These are phyloP conservation scores for Ailuropoda melanoleuca DNA, from an alignment of 2,113 vertebrate genomes.

Conservation along the genomic window DNA sequence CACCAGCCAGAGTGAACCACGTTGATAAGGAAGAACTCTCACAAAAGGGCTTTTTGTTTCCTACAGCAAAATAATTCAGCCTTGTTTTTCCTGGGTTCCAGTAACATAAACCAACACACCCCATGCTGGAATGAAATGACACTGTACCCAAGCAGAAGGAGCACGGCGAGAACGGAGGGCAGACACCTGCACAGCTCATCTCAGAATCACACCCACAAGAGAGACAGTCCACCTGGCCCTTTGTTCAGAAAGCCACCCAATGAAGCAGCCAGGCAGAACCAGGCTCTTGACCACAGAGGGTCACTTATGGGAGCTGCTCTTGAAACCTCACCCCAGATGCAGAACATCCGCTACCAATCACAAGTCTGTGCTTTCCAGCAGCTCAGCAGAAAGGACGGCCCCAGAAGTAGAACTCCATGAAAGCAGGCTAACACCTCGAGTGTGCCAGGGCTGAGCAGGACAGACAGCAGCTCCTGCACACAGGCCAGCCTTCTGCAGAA, in stretches of 20 bases:
- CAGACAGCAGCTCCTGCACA: not conserved
- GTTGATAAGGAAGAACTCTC: not conserved
- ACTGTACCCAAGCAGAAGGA: not conserved
- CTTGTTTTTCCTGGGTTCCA: conserved; percentile 9
- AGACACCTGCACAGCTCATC: not conserved
- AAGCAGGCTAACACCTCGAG: not conserved
- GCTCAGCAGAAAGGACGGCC: not conserved
- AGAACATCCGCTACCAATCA: not conserved
- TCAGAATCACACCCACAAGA: not conserved
- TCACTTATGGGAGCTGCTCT: not conserved
- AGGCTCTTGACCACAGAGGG: not conserved
- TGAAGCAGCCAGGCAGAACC: not conserved
- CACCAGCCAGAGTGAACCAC: not conserved
- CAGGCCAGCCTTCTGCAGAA: not conserved
- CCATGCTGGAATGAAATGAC: not conserved
- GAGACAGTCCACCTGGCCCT: not conserved
- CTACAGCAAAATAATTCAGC: not conserved
- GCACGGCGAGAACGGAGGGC: not conserved
- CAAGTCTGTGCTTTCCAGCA: not conserved
- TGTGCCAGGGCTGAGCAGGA: not conserved
- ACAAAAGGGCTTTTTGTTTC: not conserved
- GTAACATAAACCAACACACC: not conserved
- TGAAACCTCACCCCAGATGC: not conserved
- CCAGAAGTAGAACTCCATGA: not conserved
- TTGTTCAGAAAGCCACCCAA: not conserved